These are phyloP conservation scores for Ganaspis brasiliensis DNA, from an alignment of 2,888 invertebrate species.

Conservation along the genomic window DNA sequence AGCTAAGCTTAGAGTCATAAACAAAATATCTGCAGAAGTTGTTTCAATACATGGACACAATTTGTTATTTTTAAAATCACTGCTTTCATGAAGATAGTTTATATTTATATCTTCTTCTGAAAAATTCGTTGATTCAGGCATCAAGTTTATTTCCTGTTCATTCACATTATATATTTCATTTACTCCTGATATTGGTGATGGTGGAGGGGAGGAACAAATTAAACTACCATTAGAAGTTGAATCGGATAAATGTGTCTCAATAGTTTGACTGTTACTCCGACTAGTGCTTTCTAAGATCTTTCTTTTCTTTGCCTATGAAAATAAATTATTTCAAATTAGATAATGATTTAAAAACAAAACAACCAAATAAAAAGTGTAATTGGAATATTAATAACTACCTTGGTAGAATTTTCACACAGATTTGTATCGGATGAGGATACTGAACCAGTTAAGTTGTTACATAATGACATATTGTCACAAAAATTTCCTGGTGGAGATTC, in stretches of 20 bases:
- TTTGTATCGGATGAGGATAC: background rate
- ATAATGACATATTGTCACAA: background rate
- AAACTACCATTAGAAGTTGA: background rate
- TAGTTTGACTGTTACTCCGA: background rate
- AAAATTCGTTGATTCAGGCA: background rate
- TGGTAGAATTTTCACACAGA: background rate
- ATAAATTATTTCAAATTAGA: background rate
- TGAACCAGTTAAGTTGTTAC: background rate
- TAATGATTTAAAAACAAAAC: too few relatives aligned
- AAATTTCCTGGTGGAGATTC: background rate
- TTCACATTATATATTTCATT: background rate
- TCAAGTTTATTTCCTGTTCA: background rate
- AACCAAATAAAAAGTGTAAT: too few relatives aligned
- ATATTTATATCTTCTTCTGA: background rate
- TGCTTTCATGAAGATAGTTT: background rate
- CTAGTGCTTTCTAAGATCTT: background rate
- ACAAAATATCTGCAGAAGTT: constrained; percentile 1
- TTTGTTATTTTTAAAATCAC: background rate
- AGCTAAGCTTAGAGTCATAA: background rate
- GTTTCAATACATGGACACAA: background rate
- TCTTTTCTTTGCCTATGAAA: background rate
- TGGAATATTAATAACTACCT: background rate
- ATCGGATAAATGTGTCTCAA: background rate
- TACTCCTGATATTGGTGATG: background rate
- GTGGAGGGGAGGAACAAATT: background rate